These are phyloP conservation scores for Argynnis bischoffii DNA, from an alignment of 2,888 invertebrate genomes.

Conservation along the genomic window DNA sequence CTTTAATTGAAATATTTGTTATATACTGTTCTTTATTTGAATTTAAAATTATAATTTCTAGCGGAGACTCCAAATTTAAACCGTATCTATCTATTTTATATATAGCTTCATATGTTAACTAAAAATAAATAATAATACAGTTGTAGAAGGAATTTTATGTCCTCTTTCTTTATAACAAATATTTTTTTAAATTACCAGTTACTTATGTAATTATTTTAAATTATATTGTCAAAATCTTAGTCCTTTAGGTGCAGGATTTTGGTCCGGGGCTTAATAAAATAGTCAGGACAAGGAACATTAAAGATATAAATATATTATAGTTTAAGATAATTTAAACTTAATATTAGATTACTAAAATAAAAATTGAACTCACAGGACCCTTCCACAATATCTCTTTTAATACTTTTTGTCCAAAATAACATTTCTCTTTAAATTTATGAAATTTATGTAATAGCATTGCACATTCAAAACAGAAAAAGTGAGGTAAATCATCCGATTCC, in stretches of 20 bases:
- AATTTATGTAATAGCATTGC: conserved; percentile 62
- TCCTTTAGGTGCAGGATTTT: neutral
- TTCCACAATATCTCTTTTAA: conserved; percentile 56
- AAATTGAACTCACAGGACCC: conserved; percentile 55
- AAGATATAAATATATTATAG: no score
- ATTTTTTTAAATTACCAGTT: no score
- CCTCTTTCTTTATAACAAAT: no score
- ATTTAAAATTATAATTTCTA: conserved; percentile 41
- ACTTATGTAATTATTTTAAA: no score
- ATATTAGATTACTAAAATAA: neutral
- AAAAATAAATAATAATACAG: conserved; percentile 25
- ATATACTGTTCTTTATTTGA: conserved; percentile 7
- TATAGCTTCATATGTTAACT: conserved; percentile 56
- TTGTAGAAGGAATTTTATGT: no score
- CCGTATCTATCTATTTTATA: conserved; percentile 54
- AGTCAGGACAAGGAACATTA: no score
- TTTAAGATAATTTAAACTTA: no score
- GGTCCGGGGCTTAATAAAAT: no score
- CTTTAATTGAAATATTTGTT: conserved; percentile 23
- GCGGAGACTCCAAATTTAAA: conserved; percentile 49
- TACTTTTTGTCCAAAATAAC: conserved; percentile 55
- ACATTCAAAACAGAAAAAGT: conserved; percentile 68
- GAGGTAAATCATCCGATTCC: conserved; percentile 58
- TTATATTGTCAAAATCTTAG: neutral
- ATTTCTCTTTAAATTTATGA: conserved; percentile 68